Conservation (phyloP, 2,113 vertebrate genomes). For the Meles meles region DNA sequence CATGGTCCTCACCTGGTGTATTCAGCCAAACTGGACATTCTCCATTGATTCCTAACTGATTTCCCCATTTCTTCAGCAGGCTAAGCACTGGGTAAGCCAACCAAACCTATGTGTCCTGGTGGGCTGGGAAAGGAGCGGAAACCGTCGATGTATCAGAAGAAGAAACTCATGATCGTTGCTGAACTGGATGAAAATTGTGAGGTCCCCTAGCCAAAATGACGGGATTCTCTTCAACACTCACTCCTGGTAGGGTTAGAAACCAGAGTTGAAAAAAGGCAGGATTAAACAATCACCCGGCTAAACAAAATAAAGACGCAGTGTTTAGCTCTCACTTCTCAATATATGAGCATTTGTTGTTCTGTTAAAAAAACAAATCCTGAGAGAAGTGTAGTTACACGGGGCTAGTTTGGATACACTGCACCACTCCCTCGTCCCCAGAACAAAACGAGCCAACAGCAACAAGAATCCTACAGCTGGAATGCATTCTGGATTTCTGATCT, state of each 20-base stretch:
- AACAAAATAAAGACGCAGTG: constrained; percentile 41
- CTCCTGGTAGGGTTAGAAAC: constrained; percentile 15
- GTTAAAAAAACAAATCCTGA: constrained; percentile 34
- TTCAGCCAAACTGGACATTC: background rate
- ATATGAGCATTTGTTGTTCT: constrained; percentile 37
- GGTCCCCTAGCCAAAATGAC: background rate
- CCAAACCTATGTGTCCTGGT: background rate
- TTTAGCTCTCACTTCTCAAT: constrained; percentile 36
- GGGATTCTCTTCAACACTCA: background rate
- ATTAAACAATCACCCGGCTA: background rate
- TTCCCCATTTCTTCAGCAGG: background rate
- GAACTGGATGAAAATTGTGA: background rate
- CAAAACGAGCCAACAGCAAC: constrained; percentile 58
- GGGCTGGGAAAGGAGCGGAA: background rate
- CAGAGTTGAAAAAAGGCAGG: background rate
- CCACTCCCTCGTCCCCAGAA: background rate
- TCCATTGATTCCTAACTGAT: background rate
- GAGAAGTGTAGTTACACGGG: constrained; percentile 30
- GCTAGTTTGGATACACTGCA: background rate
- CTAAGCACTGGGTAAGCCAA: background rate
- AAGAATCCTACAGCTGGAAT: constrained; percentile 53
- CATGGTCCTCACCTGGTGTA: background rate
- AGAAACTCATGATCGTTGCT: background rate
- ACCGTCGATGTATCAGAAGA: background rate
- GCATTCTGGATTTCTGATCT: constrained; percentile 53